These are phyloP conservation scores for Aphelocoma californica DNA, from an alignment of 2,797 vertebrate species.

Conservation along the genomic window DNA sequence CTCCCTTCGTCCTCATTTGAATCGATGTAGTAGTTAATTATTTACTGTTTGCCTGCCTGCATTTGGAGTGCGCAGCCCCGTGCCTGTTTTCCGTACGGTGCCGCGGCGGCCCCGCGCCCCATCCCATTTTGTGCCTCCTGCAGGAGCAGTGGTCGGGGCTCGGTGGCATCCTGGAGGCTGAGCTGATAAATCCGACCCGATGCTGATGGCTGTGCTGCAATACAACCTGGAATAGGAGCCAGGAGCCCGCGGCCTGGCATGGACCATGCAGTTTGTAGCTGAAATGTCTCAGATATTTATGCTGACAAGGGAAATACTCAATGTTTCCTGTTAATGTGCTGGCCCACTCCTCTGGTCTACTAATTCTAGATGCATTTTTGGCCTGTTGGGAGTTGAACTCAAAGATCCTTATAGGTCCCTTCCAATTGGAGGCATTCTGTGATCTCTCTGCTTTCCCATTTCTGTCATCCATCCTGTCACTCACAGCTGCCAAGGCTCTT, in stretches of 20 bases:
- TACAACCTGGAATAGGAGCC: background rate
- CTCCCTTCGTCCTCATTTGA: constrained; percentile 17
- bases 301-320: background rate
- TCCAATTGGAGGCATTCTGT: background rate
- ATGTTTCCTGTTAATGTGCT: background rate
- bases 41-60: constrained; percentile 10
- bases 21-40: constrained; percentile 29
- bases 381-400: background rate
- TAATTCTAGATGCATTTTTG: background rate
- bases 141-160: background rate
- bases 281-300: background rate
- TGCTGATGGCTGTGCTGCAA: background rate
- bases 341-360: background rate
- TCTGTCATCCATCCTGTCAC: background rate
- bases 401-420: background rate
- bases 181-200: background rate
- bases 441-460: background rate
- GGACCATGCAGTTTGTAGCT: background rate
- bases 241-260: background rate
- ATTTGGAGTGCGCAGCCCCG: background rate
- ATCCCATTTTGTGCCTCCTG: background rate
- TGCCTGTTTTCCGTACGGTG: background rate
- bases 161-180: background rate
- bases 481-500: background rate
- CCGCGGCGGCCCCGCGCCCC: background rate